Evolutionary conservation across 1,140 invertebrate genomes (phyloP).

Genomic region (Sminthurinus signatus): DNA sequence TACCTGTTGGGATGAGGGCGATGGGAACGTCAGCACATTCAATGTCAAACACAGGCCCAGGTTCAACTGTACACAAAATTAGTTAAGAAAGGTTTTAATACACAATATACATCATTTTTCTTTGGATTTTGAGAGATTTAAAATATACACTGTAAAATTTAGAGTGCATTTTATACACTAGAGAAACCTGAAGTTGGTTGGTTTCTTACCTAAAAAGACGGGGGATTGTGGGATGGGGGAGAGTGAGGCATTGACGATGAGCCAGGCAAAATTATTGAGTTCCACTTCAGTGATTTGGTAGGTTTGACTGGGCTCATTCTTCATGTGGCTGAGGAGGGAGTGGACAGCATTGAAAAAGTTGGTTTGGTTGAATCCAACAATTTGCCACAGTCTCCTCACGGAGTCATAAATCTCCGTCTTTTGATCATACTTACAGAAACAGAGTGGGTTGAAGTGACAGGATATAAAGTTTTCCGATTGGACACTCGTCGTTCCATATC

Average conservation of each 20-base stretch:
- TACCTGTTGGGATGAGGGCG: conserved; percentile 40
- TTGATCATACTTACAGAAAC: conserved; percentile 41
- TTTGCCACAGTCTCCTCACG: conserved; percentile 34
- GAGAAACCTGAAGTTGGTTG: no score
- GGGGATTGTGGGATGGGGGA: conserved; percentile 9
- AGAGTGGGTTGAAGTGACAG: conserved; percentile 40
- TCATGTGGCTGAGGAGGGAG: conserved; percentile 23
- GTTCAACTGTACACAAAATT: no score
- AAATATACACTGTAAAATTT: no score
- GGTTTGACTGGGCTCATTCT: conserved; percentile 28
- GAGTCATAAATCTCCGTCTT: conserved; percentile 40
- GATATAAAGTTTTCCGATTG: conserved; percentile 37
- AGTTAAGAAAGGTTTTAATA: no score
- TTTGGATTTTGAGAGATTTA: no score
- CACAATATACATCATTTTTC: no score
- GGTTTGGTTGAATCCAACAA: conserved; percentile 34
- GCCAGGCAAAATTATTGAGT: conserved; percentile 21
- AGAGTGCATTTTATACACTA: no score
- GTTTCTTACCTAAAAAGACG: no score
- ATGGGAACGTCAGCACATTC: conserved; percentile 37
- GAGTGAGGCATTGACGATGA: conserved; percentile 30
- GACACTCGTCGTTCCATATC: neutral
- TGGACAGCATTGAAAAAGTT: conserved; percentile 23
- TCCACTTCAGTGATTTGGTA: conserved; percentile 32
- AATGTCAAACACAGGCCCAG: conserved; percentile 39